Evolutionary conservation across 2,888 invertebrate species (phyloP).

Genomic region (Anodontia alba): DNA sequence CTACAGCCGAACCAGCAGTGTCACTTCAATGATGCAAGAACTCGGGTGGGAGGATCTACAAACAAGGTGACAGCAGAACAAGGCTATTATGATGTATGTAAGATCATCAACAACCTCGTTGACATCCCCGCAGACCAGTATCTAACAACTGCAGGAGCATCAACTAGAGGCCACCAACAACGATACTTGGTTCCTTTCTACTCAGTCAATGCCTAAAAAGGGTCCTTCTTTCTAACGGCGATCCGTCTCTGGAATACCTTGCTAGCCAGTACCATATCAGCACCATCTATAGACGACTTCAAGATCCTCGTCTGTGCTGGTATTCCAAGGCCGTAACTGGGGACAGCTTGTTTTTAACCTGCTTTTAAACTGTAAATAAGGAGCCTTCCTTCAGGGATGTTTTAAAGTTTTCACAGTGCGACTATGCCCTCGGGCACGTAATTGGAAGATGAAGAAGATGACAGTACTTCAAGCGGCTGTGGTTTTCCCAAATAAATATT

Average conservation of each 20-base stretch:
- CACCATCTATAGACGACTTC: neutral
- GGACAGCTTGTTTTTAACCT: neutral
- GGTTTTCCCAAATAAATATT: no score
- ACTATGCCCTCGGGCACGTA: neutral
- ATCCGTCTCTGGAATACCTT: neutral
- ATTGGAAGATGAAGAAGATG: neutral
- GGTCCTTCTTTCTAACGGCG: neutral
- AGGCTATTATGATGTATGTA: neutral
- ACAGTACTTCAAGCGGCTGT: no score
- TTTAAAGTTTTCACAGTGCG: neutral
- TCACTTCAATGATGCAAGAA: slow-evolving; percentile 20
- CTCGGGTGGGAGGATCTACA: neutral
- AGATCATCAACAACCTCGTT: neutral
- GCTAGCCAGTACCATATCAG: neutral
- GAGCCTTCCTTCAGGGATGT: slow-evolving; percentile 1
- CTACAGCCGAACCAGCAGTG: slow-evolving; percentile 21
- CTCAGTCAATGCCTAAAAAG: neutral
- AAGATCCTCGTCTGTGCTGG: neutral
- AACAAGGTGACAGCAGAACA: neutral
- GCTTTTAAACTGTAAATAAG: neutral
- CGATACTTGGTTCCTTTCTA: neutral
- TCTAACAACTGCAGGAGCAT: neutral
- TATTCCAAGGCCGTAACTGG: neutral
- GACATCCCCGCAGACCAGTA: neutral
- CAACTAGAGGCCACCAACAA: neutral